A percentile compares a stretch with the other conserved stretches of the same genome.
Conservation (phyloP, 92 coral and sea anemone species). For the Siderastrea siderea region DNA sequence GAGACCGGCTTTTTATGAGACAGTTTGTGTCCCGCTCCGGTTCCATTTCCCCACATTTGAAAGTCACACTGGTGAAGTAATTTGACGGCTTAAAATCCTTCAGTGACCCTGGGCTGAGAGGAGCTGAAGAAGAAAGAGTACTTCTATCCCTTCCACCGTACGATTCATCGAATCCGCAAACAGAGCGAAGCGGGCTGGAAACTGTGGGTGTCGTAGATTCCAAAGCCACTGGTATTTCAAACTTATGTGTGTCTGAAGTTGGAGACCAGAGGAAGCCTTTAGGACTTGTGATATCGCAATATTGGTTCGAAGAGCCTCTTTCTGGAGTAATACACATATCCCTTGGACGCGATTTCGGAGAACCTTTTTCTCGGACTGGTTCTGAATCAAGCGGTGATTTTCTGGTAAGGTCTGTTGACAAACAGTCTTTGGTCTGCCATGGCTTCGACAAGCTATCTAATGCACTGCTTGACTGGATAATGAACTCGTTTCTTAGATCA, state of each 20-base stretch:
- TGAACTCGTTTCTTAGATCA: constrained; percentile 14
- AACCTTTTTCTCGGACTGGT: constrained; percentile 34
- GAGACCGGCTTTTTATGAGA: background rate
- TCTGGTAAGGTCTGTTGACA: background rate
- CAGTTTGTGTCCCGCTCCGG: constrained; percentile 80
- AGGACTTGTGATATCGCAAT: constrained; percentile 3
- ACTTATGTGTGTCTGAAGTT: constrained; percentile 10
- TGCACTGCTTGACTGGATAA: constrained; percentile 18
- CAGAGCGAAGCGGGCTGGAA: constrained; percentile 11
- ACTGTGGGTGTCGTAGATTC: constrained; percentile 32
- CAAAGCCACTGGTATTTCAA: constrained; percentile 65
- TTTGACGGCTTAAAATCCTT: constrained; percentile 71
- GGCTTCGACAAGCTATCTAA: constrained; percentile 13
- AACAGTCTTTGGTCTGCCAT: constrained; percentile 4
- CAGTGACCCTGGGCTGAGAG: constrained; percentile 59
- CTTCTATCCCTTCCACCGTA: constrained; percentile 28
- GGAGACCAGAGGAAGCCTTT: constrained; percentile 45
- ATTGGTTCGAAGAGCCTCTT: constrained; percentile 30
- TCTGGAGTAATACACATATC: constrained; percentile 55
- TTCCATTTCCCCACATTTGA: constrained; percentile 71
- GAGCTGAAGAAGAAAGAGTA: constrained; percentile 38
- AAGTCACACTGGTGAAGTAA: constrained; percentile 54
- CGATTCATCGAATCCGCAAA: constrained; percentile 1
- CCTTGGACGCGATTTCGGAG: constrained; percentile 34
- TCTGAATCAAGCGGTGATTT: constrained; percentile 32